Evolutionary conservation across 2,888 invertebrate genomes (phyloP).

Genomic region (Abrostola tripartita): DNA sequence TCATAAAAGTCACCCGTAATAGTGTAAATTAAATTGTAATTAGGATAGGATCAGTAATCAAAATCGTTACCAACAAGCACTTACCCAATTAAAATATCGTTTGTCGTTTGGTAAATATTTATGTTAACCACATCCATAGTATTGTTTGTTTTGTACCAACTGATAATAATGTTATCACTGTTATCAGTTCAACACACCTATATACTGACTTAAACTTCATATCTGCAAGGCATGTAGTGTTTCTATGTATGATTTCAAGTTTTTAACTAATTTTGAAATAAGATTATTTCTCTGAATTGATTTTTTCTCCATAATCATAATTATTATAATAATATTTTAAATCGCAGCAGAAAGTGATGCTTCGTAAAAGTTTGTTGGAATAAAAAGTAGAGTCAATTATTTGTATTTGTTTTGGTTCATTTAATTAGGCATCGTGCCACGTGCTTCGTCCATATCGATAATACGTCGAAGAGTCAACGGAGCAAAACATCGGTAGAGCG

Average conservation of each 20-base stretch:
- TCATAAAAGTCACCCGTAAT: too few species aligned
- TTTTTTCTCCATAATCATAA: neutral
- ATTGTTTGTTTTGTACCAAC: slow-evolving; percentile 52
- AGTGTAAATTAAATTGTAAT: too few species aligned
- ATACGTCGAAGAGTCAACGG: slow-evolving; percentile 14
- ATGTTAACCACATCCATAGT: slow-evolving; percentile 46
- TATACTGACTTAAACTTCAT: slow-evolving; percentile 35
- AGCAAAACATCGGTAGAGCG: slow-evolving; percentile 14
- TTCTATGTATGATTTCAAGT: slow-evolving; percentile 20
- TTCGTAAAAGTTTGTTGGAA: neutral
- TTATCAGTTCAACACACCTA: slow-evolving; percentile 54
- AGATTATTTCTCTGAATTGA: too few species aligned
- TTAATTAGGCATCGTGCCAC: slow-evolving; percentile 29
- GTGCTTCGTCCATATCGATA: slow-evolving; percentile 26
- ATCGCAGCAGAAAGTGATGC: too few species aligned
- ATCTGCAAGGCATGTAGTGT: slow-evolving; percentile 27
- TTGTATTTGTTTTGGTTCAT: slow-evolving; percentile 31
- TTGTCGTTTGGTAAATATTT: slow-evolving; percentile 46
- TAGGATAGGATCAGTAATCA: slow-evolving; percentile 3
- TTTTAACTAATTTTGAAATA: neutral
- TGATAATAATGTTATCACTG: slow-evolving; percentile 50
- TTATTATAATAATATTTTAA: too few species aligned
- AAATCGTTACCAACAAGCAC: slow-evolving; percentile 32
- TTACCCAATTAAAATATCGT: slow-evolving; percentile 47
- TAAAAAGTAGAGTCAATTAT: neutral